Percentiles rank a stretch among this genome's conserved stretches.
phyloP scores from a whole-genome alignment of 1,140 invertebrate genomes.

The Hycleus phaleratus region DNA sequence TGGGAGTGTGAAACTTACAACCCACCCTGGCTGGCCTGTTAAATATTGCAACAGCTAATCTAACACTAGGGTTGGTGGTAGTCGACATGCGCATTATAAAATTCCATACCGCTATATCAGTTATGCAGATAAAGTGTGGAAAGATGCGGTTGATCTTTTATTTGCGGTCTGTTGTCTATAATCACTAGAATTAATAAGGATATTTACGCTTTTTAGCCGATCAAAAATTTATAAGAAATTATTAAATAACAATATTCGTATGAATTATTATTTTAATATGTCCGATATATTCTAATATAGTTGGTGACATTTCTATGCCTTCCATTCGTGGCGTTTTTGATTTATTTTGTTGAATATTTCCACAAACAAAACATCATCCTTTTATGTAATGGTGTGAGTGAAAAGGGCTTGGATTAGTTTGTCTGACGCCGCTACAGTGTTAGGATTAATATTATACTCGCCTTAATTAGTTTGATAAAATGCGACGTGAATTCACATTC shows the following conservation, averaged over 20 bases:
- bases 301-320: slow-evolving; percentile 5
- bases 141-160: slow-evolving; percentile 14
- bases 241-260: not conserved
- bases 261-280: slow-evolving; percentile 2
- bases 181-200: slow-evolving; percentile 5
- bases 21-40: slow-evolving; percentile 18
- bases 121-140: slow-evolving; percentile 25
- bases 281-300: slow-evolving; percentile 12
- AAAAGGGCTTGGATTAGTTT: slow-evolving; percentile 7
- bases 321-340: slow-evolving; percentile 13
- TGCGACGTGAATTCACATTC: slow-evolving; percentile 14
- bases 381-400: not conserved
- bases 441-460: slow-evolving; percentile 16
- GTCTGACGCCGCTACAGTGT: slow-evolving; percentile 12
- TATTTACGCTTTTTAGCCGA: slow-evolving; percentile 1
- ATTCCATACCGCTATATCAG: slow-evolving; percentile 19
- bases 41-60: slow-evolving; percentile 28
- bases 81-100: slow-evolving; percentile 8
- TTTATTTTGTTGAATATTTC: slow-evolving; percentile 12
- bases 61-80: slow-evolving; percentile 21
- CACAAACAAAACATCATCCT: slow-evolving; percentile 10
- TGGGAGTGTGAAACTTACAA: slow-evolving; percentile 12
- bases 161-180: not conserved
- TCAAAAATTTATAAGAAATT: not conserved
- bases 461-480: slow-evolving; percentile 16